Percentiles rank a stretch among this genome's conserved stretches.
Evolutionary conservation across 1,140 invertebrate species (phyloP).

Genomic region (Dermatophagoides farinae): DNA sequence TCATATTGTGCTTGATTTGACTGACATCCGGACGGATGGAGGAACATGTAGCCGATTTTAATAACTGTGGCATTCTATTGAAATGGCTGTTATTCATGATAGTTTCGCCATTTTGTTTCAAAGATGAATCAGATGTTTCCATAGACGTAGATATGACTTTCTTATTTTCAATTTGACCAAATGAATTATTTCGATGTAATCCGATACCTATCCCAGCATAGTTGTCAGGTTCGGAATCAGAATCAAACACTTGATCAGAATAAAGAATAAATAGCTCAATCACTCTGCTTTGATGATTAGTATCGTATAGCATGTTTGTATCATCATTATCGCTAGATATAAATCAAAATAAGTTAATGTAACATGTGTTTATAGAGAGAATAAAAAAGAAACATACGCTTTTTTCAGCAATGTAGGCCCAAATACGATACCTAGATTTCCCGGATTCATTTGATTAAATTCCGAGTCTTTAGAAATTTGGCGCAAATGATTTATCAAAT

Average conservation of each 20-base stretch:
- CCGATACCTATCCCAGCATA: background rate
- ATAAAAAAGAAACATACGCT: slow-evolving; percentile 21
- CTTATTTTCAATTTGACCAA: background rate
- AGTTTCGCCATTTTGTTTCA: too few relatives aligned
- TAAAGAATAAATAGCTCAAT: slow-evolving; percentile 34
- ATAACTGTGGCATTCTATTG: background rate
- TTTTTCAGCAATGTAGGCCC: slow-evolving; percentile 36
- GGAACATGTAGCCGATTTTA: slow-evolving; percentile 8
- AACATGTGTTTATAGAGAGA: slow-evolving; percentile 14
- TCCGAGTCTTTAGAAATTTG: slow-evolving; percentile 27
- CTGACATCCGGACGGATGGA: background rate
- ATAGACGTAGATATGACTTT: background rate
- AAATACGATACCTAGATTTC: slow-evolving; percentile 39
- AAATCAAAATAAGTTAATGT: background rate
- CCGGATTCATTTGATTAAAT: slow-evolving; percentile 36
- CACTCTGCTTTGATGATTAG: slow-evolving; percentile 34
- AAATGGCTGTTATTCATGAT: too few relatives aligned
- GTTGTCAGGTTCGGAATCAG: background rate
- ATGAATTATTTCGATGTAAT: background rate
- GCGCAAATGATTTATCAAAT: slow-evolving; percentile 33
- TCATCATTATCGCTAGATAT: slow-evolving; percentile 25
- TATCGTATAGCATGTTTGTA: slow-evolving; percentile 34
- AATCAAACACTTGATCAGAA: slow-evolving; percentile 24
- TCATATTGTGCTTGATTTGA: slow-evolving; percentile 9
- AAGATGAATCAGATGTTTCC: background rate